Conservation (phyloP, 2,113 vertebrate species). For the Daboia siamensis region DNA sequence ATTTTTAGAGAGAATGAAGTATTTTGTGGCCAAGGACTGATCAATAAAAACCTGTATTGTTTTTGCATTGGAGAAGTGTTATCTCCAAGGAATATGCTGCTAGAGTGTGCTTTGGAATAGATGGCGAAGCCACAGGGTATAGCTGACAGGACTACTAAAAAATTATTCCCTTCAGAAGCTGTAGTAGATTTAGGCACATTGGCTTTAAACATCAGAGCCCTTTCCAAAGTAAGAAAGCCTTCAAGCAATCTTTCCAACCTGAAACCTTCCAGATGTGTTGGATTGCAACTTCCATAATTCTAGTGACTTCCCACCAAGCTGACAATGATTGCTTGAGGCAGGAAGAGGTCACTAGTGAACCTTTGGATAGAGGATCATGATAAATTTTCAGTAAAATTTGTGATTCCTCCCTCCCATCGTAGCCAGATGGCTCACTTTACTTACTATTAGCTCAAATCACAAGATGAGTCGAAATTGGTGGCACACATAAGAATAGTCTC, state of each 20-base stretch:
- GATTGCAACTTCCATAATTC: not conserved
- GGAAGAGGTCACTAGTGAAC: not conserved
- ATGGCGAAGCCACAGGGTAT: not conserved
- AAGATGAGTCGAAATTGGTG: not conserved
- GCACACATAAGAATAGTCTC: not conserved
- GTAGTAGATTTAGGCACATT: conserved; percentile 12
- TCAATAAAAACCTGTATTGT: not conserved
- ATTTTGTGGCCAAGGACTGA: not conserved
- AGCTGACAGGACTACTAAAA: not conserved
- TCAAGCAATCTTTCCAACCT: not conserved
- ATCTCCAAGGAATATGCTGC: not conserved
- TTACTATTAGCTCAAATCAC: not conserved
- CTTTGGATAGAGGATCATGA: not conserved
- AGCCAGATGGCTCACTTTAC: not conserved
- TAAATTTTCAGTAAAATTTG: not conserved
- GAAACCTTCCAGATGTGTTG: not conserved
- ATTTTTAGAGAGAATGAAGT: not conserved
- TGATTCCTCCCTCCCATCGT: not conserved
- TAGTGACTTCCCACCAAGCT: not conserved
- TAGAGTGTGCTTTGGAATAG: not conserved
- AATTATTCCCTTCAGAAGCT: conserved; percentile 16
- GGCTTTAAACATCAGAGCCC: not conserved
- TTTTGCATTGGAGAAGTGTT: not conserved
- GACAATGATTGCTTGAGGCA: not conserved
- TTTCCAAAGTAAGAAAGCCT: not conserved